Evolutionary conservation across 2,797 vertebrate genomes (phyloP).

Genomic region (Sebastes cheni): DNA sequence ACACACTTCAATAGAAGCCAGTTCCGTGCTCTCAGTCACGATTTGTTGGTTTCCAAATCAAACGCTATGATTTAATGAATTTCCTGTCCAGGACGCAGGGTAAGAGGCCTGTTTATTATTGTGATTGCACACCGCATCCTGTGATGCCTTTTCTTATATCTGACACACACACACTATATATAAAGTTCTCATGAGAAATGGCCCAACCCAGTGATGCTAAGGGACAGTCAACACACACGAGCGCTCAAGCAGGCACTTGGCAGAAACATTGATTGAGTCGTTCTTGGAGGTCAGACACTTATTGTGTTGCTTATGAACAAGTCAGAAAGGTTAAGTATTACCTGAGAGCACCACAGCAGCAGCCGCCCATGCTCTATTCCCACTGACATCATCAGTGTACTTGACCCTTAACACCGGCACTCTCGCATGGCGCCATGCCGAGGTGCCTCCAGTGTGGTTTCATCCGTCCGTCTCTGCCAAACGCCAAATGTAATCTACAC

Average conservation of each 20-base stretch:
- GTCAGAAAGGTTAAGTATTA: constrained; percentile 76
- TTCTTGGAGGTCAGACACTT: constrained; percentile 64
- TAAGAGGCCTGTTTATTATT: constrained; percentile 85
- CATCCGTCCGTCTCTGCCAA: constrained; percentile 16
- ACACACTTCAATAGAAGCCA: constrained; percentile 79
- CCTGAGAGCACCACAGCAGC: constrained; percentile 68
- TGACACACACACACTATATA: constrained; percentile 73
- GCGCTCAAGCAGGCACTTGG: constrained; percentile 55
- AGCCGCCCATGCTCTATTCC: constrained; percentile 57
- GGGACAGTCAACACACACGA: constrained; percentile 19
- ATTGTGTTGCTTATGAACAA: constrained; percentile 72
- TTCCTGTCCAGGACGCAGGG: constrained; percentile 79
- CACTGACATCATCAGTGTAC: constrained; percentile 70
- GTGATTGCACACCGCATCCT: constrained; percentile 83
- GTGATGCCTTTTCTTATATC: constrained; percentile 80
- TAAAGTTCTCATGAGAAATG: constrained; percentile 82
- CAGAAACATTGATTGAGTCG: constrained; percentile 60
- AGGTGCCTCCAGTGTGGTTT: constrained; percentile 14
- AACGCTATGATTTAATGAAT: constrained; percentile 87
- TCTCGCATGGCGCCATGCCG: constrained; percentile 54
- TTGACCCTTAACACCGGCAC: constrained; percentile 58
- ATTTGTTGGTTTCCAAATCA: constrained; percentile 85
- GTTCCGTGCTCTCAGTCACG: constrained; percentile 81
- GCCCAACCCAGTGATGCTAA: constrained; percentile 52
- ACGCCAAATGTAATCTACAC: constrained; percentile 15